These are phyloP conservation scores for Hecatera dysodea DNA, from an alignment of 2,888 invertebrate genomes.

Conservation along the genomic window DNA sequence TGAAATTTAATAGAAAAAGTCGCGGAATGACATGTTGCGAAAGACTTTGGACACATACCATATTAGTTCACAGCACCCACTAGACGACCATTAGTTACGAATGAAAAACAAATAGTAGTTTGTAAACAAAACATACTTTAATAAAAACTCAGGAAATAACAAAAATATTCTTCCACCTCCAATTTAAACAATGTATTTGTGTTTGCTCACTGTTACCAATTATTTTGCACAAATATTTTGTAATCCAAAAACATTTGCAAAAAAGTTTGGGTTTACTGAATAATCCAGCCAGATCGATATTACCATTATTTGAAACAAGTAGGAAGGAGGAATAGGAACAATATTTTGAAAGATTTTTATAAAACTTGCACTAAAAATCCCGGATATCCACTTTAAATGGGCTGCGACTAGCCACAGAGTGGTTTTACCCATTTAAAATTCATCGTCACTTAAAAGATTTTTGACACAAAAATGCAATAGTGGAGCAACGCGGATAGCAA, in stretches of 20 bases:
- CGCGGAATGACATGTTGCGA: too few species aligned
- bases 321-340: too few species aligned
- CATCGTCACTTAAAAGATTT: background rate
- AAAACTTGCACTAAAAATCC: background rate
- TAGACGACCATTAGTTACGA: background rate
- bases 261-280: background rate
- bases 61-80: background rate
- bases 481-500: background rate
- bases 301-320: too few species aligned
- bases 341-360: background rate
- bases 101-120: background rate
- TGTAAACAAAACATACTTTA: background rate
- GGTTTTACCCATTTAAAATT: conserved; percentile 1
- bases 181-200: conserved; percentile 8
- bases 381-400: background rate
- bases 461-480: background rate
- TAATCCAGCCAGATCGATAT: background rate
- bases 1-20: too few species aligned
- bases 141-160: background rate
- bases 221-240: background rate
- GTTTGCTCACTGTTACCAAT: too few species aligned
- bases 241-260: background rate
- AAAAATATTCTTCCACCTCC: too few species aligned
- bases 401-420: background rate
- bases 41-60: background rate